phyloP scores from a whole-genome alignment of 2,797 vertebrate species.

The Botia kubotai region DNA sequence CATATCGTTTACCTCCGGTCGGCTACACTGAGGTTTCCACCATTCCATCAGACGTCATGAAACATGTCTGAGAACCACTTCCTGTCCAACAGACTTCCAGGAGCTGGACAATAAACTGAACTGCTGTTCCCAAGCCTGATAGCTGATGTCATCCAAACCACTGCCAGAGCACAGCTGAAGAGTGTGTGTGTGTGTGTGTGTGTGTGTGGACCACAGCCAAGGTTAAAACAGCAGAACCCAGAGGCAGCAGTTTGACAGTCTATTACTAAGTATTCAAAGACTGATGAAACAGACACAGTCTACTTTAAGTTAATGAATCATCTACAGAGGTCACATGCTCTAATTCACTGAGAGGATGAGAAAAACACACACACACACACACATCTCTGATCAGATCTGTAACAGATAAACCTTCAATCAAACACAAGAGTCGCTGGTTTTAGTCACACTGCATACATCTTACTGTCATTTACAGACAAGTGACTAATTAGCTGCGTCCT shows the following conservation, averaged over 20 bases:
- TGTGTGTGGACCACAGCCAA: conserved; percentile 15
- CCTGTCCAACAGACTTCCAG: conserved; percentile 20
- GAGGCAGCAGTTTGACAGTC: conserved; percentile 37
- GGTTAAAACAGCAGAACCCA: conserved; percentile 43
- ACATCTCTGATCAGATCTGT: conserved; percentile 38
- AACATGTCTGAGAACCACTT: conserved; percentile 62
- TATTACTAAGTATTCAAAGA: conserved; percentile 43
- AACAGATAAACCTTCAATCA: conserved; percentile 52
- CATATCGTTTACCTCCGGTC: conserved; percentile 40
- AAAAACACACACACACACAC: neutral
- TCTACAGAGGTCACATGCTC: conserved; percentile 23
- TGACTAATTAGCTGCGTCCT: conserved; percentile 69
- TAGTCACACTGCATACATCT: conserved; percentile 62
- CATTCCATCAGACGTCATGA: conserved; percentile 67
- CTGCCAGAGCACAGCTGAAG: neutral
- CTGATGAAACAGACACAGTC: conserved; percentile 36
- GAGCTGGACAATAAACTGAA: conserved; percentile 14
- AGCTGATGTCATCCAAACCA: conserved; percentile 15
- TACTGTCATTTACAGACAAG: conserved; percentile 69
- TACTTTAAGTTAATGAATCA: conserved; percentile 51
- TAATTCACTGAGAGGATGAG: conserved; percentile 10
- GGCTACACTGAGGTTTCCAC: conserved; percentile 48
- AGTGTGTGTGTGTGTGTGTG: conserved; percentile 2
- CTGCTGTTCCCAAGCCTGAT: conserved; percentile 29
- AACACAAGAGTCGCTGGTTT: conserved; percentile 50